A percentile compares a stretch with the other conserved stretches of the same genome.
Conservation (phyloP, 2,797 vertebrate genomes). For the Kryptolebias ocellatus region DNA sequence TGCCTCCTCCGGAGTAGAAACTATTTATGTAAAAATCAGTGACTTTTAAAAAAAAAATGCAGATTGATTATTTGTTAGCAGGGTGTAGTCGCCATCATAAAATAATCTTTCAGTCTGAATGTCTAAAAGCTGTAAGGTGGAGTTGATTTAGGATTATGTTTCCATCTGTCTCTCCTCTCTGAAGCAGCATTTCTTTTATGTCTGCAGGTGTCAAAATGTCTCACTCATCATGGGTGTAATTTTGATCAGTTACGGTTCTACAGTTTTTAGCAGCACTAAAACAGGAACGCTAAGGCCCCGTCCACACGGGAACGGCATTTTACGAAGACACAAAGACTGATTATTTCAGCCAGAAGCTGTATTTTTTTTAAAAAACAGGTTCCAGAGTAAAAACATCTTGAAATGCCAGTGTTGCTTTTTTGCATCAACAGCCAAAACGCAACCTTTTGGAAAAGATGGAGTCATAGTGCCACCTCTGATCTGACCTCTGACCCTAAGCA, state of each 20-base stretch:
- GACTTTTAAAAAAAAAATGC: neutral
- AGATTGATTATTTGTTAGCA: neutral
- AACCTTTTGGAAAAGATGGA: too few species aligned
- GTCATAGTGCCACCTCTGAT: too few species aligned
- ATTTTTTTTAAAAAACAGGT: too few species aligned
- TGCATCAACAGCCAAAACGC: too few species aligned
- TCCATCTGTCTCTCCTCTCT: neutral
- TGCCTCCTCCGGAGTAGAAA: neutral
- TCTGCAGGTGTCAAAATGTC: neutral
- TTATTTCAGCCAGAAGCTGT: too few species aligned
- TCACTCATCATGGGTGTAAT: constrained; percentile 1
- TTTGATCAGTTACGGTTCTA: constrained; percentile 11
- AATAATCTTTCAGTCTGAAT: neutral
- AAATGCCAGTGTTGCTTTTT: too few species aligned
- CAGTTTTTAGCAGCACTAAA: constrained; percentile 19
- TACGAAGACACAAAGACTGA: too few species aligned
- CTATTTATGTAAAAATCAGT: neutral
- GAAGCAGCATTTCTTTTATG: neutral
- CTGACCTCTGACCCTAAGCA: too few species aligned
- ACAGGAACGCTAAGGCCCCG: neutral
- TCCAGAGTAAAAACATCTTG: too few species aligned
- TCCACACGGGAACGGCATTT: too few species aligned
- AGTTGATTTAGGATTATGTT: neutral
- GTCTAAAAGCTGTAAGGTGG: neutral
- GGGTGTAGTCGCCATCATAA: neutral